These are phyloP conservation scores for Thermophis baileyi DNA, from an alignment of 2,113 vertebrate genomes.

Conservation along the genomic window DNA sequence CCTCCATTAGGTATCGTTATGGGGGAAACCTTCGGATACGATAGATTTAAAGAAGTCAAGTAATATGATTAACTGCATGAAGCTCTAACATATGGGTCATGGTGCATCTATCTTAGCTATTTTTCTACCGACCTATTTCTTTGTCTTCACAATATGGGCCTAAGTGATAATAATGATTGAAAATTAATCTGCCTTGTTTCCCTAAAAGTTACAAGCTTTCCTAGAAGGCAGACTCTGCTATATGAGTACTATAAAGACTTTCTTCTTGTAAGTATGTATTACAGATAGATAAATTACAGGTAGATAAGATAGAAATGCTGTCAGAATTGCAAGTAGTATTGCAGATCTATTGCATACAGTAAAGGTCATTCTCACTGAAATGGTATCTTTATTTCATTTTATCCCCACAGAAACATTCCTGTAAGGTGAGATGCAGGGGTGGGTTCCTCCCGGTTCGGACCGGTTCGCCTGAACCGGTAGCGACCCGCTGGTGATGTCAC, in stretches of 20 bases:
- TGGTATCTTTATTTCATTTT: neutral
- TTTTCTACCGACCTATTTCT: neutral
- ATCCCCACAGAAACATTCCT: neutral
- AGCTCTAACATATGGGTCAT: neutral
- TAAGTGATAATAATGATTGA: neutral
- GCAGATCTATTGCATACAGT: neutral
- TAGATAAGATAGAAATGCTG: neutral
- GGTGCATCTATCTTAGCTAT: neutral
- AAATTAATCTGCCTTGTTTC: neutral
- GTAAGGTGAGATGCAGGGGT: no score
- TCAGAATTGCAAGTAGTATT: neutral
- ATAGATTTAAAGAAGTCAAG: neutral
- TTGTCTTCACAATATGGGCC: neutral
- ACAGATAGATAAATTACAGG: neutral
- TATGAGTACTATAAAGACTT: neutral
- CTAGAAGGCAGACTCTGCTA: neutral
- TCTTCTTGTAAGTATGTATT: neutral
- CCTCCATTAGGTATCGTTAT: slow-evolving; percentile 57
- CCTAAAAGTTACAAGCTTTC: neutral
- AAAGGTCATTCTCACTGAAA: neutral
- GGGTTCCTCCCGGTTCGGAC: no score
- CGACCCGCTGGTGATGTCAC: no score
- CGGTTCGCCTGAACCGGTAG: no score
- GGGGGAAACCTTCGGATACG: neutral
- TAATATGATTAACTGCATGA: neutral